Conservation (phyloP, 2,113 vertebrate species). For the Pterophyllum scalare region DNA sequence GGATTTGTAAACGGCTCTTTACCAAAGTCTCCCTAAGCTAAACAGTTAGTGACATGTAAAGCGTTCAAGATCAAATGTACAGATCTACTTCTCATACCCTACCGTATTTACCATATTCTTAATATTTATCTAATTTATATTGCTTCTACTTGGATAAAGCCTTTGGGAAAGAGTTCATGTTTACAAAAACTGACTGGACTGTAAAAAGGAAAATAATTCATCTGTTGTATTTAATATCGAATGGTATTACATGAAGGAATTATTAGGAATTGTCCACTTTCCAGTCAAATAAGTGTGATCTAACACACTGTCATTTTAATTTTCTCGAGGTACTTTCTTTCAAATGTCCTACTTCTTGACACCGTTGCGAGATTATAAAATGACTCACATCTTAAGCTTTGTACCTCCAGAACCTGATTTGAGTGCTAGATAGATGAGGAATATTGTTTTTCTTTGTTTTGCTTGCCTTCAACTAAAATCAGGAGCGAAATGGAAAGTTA, state of each 20-base stretch:
- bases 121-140: background rate
- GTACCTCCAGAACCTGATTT: slow-evolving; percentile 9
- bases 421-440: background rate
- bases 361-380: slow-evolving; percentile 8
- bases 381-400: background rate
- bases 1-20: slow-evolving; percentile 25
- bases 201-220: slow-evolving; percentile 19
- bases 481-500: slow-evolving; percentile 10
- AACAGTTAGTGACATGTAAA: slow-evolving; percentile 2
- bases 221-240: slow-evolving; percentile 29
- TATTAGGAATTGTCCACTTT: background rate
- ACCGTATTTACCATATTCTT: background rate
- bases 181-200: slow-evolving; percentile 17
- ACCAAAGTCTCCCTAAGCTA: slow-evolving; percentile 1
- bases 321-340: slow-evolving; percentile 22
- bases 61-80: slow-evolving; percentile 20
- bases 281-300: slow-evolving; percentile 7
- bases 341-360: background rate
- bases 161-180: slow-evolving; percentile 27
- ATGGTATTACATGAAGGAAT: slow-evolving; percentile 44
- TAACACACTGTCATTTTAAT: slow-evolving; percentile 27
- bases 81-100: background rate
- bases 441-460: background rate
- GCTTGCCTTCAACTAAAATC: slow-evolving; percentile 34
- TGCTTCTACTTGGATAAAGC: background rate